Base-by-base conservation (phyloP, 2,888 invertebrate species). In the Amphimallon solstitiale region DNA sequence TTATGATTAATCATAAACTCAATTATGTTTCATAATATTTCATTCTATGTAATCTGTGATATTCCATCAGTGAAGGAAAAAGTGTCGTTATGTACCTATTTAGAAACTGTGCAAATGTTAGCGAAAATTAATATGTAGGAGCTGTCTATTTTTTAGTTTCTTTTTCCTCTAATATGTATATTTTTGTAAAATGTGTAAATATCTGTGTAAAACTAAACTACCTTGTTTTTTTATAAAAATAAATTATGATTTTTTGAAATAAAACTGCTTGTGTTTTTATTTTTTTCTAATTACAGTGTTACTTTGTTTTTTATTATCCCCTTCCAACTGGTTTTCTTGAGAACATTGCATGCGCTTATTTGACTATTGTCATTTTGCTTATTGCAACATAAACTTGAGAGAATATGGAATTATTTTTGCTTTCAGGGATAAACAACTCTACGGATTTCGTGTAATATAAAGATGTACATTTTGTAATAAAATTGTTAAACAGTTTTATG, bases 121-220 rank as follows among this genome's bases (percentile, higher is more conserved):
- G 29, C 35, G 23, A 51, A 51, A 51, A 35, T 17, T 51, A 35
- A 34, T 35, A 34, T 51, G 9, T 51, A 15, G 35, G 17, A 34
- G 15, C 51, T 6, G 17, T 51, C 51, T 51, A 51, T 51, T 51
- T 51, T 35, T 59, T 59, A 43, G 40, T 59, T 29, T 35, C 43
- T 43, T 43, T 38, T 12, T 29, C 19, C 15, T 59, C 43, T 59
- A 34, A 43, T 59, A 59, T 59, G 43, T 62, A 62, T 62, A 62
- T 62, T 51, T 62, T 62, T 62, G 62, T 62, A 62, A 40, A 51
- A 49, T 49, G 60, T 59, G 56, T 62, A 62, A 62, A 62, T 62
- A 62, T 38, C 29, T 59, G 43, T 59, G 46, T 62, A 51, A 38
- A 62, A 62, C 51, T 62, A 48, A 62, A 61, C 34, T 61, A 37